Base-by-base conservation (phyloP, 1,140 invertebrate genomes). In the Muscidifurax raptorellus region DNA sequence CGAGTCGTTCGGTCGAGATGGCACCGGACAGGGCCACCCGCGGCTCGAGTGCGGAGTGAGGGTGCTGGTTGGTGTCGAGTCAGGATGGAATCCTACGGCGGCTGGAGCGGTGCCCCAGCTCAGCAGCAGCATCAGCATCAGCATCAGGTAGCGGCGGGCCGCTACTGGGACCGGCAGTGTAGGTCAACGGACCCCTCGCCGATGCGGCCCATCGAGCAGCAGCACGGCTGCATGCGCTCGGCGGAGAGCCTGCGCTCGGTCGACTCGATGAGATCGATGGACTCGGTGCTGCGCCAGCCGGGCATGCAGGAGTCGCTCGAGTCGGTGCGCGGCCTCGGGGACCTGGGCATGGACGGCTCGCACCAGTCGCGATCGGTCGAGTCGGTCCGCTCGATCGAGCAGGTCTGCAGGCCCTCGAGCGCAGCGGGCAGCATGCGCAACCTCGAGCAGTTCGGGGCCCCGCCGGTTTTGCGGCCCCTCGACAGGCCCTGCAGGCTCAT, bases 121-220 rank as follows among this genome's bases (percentile, higher is more conserved):
- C 59, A 30, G 36, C 36, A 40, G 6, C 52, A 64, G 69, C 69
- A n/a, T 5, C 52, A 59, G 1, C 52, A 22, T 2, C 52, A 59
- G 4, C 52, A 22, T 0, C 52, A 22, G 18, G 52, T 59, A 6
- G 59, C 76, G n/a, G 52, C n/a, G 28, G 27, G 27, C n/a, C 88
- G 91, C 87, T 93, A 91, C 86, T 93, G 92, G 92, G 90, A 92
- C 75, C 89, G 92, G 82, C 86, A 90, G 67, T 93, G 92, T 86
- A 90, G 92, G 75, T 93, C 92, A 76, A 92, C 92, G 36, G 92
- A 93, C 84, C 91, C 92, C 5, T 92, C 91, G 85, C 92, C 92
- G 59, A 91, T 91, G 90, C 86, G 92, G 52, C 92, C 92, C 86
- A 91, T 92, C 85, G 92, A 93, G 80, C 83, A 74, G 27, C 79